phyloP scores from a whole-genome alignment of 2,113 vertebrate genomes.

The Salvelinus sp. region DNA sequence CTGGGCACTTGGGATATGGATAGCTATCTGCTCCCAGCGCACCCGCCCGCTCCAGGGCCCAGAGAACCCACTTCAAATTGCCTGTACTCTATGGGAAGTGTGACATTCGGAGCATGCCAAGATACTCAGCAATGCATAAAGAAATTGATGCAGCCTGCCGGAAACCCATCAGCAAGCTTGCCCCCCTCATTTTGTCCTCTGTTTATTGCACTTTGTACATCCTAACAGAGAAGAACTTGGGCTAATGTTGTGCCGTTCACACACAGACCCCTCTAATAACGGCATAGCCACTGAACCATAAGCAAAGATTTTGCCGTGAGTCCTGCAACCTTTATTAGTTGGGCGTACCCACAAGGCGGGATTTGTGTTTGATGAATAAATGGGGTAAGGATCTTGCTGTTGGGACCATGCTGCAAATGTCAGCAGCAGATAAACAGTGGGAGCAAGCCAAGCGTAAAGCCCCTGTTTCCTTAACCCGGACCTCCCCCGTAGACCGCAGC shows the following conservation, averaged over 20 bases:
- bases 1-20: slow-evolving; percentile 39
- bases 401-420: slow-evolving; percentile 92
- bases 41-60: slow-evolving; percentile 4
- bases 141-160: background rate
- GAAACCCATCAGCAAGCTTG: slow-evolving; percentile 54
- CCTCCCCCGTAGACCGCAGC: slow-evolving; percentile 68
- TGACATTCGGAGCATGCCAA: slow-evolving; percentile 74
- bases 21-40: slow-evolving; percentile 30
- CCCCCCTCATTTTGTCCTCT: slow-evolving; percentile 53
- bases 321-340: slow-evolving; percentile 86
- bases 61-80: slow-evolving; percentile 72
- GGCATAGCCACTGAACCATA: slow-evolving; percentile 63
- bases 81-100: slow-evolving; percentile 70
- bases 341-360: slow-evolving; percentile 88
- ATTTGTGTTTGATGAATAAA: slow-evolving; percentile 93
- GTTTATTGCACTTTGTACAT: background rate
- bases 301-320: slow-evolving; percentile 72
- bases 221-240: background rate
- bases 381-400: slow-evolving; percentile 95
- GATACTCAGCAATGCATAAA: slow-evolving; percentile 56
- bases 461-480: slow-evolving; percentile 87
- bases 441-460: slow-evolving; percentile 89
- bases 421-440: slow-evolving; percentile 95
- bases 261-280: slow-evolving; percentile 32
- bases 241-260: background rate